Percentiles rank a stretch among this genome's conserved stretches.
phyloP scores from a whole-genome alignment of 2,797 vertebrate genomes.

The Artibeus lituratus region DNA sequence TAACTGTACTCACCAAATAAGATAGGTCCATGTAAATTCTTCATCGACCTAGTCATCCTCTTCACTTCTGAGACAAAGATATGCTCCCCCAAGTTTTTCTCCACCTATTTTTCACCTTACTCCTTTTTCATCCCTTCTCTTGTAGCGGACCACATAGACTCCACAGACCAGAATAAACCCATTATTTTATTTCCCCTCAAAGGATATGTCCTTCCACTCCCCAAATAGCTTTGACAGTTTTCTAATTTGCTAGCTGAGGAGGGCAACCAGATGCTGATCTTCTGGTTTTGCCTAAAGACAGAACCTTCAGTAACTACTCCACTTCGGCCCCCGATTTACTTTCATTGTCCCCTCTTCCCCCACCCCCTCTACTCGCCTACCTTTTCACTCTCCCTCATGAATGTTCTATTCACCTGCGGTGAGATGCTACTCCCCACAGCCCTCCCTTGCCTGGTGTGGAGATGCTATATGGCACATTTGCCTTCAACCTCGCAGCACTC shows the following conservation, averaged over 20 bases:
- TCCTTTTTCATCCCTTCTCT: neutral
- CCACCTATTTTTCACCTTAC: neutral
- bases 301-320: conserved; percentile 53
- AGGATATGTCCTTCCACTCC: conserved; percentile 52
- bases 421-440: neutral
- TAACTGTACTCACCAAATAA: neutral
- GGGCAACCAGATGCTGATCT: conserved; percentile 52
- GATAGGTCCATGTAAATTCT: neutral
- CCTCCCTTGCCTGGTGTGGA: neutral
- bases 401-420: neutral
- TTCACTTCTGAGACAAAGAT: neutral
- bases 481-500: neutral
- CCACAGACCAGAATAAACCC: conserved; percentile 32
- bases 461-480: neutral
- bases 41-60: neutral
- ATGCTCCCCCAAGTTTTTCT: neutral
- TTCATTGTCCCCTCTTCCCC: neutral
- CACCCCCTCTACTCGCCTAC: neutral
- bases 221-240: conserved; percentile 46
- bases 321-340: conserved; percentile 1
- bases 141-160: neutral
- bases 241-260: conserved; percentile 43
- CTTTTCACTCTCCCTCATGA: conserved; percentile 12
- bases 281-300: conserved; percentile 63
- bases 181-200: conserved; percentile 51